Evolutionary conservation across 2,888 invertebrate species (phyloP).

Genomic region (Acanthosepion lycidas): DNA sequence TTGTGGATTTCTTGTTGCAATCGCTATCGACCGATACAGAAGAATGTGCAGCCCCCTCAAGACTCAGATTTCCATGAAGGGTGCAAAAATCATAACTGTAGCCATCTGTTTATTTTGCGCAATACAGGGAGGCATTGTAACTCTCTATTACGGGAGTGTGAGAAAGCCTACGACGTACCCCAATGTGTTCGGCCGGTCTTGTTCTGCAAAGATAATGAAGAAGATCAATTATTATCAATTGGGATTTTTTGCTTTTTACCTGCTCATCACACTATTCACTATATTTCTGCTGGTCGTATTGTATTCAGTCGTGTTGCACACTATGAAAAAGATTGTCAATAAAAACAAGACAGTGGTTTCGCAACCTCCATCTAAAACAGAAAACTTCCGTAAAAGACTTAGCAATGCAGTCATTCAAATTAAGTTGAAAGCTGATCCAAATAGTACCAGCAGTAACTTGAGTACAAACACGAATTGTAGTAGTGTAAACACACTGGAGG

Average conservation of each 20-base stretch:
- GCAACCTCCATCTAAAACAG: background rate
- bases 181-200: background rate
- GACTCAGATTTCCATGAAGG: background rate
- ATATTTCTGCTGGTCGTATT: background rate
- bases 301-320: background rate
- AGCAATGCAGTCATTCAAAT: background rate
- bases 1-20: background rate
- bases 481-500: background rate
- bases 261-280: background rate
- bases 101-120: background rate
- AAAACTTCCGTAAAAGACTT: background rate
- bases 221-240: constrained; percentile 8
- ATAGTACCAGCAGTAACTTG: background rate
- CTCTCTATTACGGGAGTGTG: constrained; percentile 38
- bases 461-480: background rate
- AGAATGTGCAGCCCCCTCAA: background rate
- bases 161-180: background rate
- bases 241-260: constrained; percentile 35
- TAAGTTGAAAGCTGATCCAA: background rate
- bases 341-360: background rate
- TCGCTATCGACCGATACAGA: constrained; percentile 33
- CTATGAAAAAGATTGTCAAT: background rate
- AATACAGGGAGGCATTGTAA: background rate
- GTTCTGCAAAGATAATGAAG: background rate
- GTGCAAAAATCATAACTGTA: background rate